A percentile compares a stretch with the other conserved stretches of the same genome.
Evolutionary conservation across 2,888 invertebrate genomes (phyloP).

Genomic region (Eupelmus urozonus): DNA sequence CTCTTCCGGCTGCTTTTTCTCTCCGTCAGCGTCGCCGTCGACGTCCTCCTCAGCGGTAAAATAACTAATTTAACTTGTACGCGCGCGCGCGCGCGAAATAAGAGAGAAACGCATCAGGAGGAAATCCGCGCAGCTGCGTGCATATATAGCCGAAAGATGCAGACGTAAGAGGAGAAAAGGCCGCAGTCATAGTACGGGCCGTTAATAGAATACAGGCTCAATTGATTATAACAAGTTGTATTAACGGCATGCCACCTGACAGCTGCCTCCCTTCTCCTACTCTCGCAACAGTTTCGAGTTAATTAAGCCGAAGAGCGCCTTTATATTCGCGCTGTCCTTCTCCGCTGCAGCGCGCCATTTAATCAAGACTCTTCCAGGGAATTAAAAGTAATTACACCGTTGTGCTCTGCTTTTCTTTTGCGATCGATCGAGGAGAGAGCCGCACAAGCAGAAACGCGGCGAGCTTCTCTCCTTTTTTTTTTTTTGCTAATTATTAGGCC

Average conservation of each 20-base stretch:
- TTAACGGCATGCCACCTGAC: slow-evolving; percentile 54
- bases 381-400: slow-evolving; percentile 67
- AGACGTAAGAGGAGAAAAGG: slow-evolving; percentile 24
- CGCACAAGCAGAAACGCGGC: slow-evolving; percentile 3
- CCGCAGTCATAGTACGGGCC: slow-evolving; percentile 36
- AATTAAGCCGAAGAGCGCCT: slow-evolving; percentile 66
- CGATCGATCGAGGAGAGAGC: slow-evolving; percentile 60
- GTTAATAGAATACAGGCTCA: slow-evolving; percentile 54
- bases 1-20: no score
- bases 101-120: no score
- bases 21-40: no score
- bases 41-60: not conserved
- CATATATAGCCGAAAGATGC: not conserved
- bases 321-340: slow-evolving; percentile 52
- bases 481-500: slow-evolving; percentile 45
- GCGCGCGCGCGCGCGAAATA: no score
- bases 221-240: slow-evolving; percentile 59
- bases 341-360: slow-evolving; percentile 62
- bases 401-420: slow-evolving; percentile 62
- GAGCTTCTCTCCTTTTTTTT: not conserved
- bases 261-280: slow-evolving; percentile 27
- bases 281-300: slow-evolving; percentile 64
- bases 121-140: no score
- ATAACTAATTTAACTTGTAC: slow-evolving; percentile 51
- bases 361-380: slow-evolving; percentile 65